These are phyloP conservation scores for Operophtera brumata DNA, from an alignment of 2,888 invertebrate species.

Conservation along the genomic window DNA sequence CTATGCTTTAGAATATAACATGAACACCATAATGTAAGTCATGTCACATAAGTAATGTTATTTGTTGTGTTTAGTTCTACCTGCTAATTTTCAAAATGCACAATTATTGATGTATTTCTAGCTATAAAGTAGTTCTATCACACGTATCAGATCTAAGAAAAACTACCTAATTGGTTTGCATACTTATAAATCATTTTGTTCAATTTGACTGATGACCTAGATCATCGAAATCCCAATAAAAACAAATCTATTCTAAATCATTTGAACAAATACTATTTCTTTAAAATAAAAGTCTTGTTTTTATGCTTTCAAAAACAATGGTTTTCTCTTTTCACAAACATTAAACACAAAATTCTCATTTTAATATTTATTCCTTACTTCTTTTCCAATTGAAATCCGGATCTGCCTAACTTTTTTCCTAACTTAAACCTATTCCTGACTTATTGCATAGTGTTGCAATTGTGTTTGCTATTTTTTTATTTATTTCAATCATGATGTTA, in stretches of 20 bases:
- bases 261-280: background rate
- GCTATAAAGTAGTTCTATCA: constrained; percentile 12
- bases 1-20: constrained; percentile 49
- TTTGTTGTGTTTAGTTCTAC: constrained; percentile 23
- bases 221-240: background rate
- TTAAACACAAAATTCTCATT: constrained; percentile 53
- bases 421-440: constrained; percentile 20
- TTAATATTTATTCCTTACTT: constrained; percentile 21
- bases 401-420: constrained; percentile 44
- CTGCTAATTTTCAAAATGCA: constrained; percentile 14
- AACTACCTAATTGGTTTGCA: constrained; percentile 2
- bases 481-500: constrained; percentile 6
- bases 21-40: constrained; percentile 31
- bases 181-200: background rate
- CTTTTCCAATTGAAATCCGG: constrained; percentile 40
- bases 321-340: constrained; percentile 80
- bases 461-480: constrained; percentile 16
- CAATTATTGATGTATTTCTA: constrained; percentile 7
- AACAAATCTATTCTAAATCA: background rate
- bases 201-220: background rate
- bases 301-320: constrained; percentile 43
- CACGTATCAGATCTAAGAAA: constrained; percentile 2
- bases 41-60: constrained; percentile 22
- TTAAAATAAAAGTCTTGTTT: background rate
- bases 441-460: constrained; percentile 21